Percentiles rank a stretch among this genome's conserved stretches.
phyloP scores from a whole-genome alignment of 2,113 vertebrate genomes.

The Poeciliopsis retropinna region DNA sequence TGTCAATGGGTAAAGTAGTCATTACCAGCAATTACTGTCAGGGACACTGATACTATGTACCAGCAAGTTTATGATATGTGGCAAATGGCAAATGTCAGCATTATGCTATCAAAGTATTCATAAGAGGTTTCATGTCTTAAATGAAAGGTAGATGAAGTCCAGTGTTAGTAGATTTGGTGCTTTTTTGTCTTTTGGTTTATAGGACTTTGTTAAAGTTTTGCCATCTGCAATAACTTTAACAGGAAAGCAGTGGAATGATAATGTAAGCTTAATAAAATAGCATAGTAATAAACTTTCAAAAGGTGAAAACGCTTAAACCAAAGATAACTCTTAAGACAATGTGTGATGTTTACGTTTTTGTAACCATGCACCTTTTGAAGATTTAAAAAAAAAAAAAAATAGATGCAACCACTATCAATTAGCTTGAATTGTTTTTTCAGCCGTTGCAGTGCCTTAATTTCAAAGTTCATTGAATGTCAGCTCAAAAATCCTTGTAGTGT shows the following conservation, averaged over 20 bases:
- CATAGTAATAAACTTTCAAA: neutral
- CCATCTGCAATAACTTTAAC: no score
- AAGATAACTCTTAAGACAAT: neutral
- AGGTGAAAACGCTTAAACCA: neutral
- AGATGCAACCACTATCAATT: constrained; percentile 24
- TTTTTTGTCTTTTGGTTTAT: neutral
- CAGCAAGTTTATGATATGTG: no score
- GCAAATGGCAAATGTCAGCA: neutral
- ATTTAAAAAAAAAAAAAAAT: neutral
- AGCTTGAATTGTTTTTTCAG: constrained; percentile 52
- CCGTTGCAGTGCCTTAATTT: constrained; percentile 51
- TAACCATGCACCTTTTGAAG: neutral
- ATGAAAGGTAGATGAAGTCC: neutral
- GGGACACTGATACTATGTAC: neutral
- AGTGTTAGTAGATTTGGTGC: neutral
- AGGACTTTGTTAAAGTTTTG: neutral
- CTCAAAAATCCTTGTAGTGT: constrained; percentile 66
- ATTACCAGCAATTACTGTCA: neutral
- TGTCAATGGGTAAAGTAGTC: neutral
- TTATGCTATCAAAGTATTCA: neutral
- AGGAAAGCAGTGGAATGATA: neutral
- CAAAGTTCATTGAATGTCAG: constrained; percentile 67
- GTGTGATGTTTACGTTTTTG: constrained; percentile 10
- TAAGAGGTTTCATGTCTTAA: neutral
- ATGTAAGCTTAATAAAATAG: neutral